phyloP scores from a whole-genome alignment of 2,797 vertebrate genomes.

The Orientallactaga sibirica region DNA sequence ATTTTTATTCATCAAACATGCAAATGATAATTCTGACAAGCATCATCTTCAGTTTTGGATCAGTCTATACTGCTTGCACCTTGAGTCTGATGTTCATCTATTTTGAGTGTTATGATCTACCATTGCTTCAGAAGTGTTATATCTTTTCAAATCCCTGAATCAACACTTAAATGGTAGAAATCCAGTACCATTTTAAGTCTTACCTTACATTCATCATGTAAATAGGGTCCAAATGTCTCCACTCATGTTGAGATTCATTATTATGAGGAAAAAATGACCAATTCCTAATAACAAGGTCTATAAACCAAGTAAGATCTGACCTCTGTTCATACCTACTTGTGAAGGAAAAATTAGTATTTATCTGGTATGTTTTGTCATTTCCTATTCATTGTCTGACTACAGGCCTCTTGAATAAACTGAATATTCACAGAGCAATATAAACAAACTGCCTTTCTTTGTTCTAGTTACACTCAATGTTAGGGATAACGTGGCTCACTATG shows the following conservation, averaged over 20 bases:
- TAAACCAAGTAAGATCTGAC: background rate
- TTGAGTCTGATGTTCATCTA: background rate
- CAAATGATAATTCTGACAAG: constrained; percentile 13
- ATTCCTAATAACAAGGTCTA: background rate
- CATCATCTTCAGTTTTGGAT: background rate
- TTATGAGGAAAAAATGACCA: background rate
- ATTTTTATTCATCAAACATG: constrained; percentile 4
- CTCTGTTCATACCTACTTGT: background rate
- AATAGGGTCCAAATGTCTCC: background rate
- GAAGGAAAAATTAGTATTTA: background rate
- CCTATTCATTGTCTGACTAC: background rate
- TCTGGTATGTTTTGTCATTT: background rate
- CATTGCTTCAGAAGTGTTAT: background rate
- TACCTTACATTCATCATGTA: background rate
- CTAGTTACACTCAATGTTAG: background rate
- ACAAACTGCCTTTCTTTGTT: background rate
- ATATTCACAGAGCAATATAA: background rate
- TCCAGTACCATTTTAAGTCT: background rate
- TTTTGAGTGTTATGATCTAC: background rate
- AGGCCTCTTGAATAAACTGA: background rate
- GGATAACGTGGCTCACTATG: background rate
- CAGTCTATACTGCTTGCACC: constrained; percentile 11
- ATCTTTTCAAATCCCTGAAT: background rate
- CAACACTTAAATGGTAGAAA: background rate
- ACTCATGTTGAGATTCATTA: background rate